phyloP scores from a whole-genome alignment of 2,888 invertebrate species.

The Dyspetes luteomarginatus region DNA sequence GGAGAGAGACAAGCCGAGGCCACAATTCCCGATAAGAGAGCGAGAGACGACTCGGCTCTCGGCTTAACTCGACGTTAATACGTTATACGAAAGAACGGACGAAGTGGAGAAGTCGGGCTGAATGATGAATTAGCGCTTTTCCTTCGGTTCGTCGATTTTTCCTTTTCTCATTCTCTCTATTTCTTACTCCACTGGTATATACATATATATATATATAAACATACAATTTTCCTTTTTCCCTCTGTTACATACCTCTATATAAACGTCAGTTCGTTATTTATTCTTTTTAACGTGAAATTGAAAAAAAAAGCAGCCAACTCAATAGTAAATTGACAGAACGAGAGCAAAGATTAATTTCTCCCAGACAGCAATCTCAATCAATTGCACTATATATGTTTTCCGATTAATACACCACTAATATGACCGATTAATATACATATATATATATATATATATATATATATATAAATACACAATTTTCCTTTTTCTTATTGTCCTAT shows the following conservation, averaged over 20 bases:
- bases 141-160: constrained; percentile 40
- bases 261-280: constrained; percentile 23
- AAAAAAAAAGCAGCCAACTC: constrained; percentile 1
- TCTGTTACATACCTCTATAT: neutral
- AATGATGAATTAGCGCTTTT: constrained; percentile 63
- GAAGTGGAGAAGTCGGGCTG: constrained; percentile 51
- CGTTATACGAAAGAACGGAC: constrained; percentile 36
- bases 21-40: constrained; percentile 44
- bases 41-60: constrained; percentile 34
- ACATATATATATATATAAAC: neutral
- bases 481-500: no score
- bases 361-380: neutral
- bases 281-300: constrained; percentile 3
- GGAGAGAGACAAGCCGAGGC: constrained; percentile 18
- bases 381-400: neutral
- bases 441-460: neutral
- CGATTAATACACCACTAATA: neutral
- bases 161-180: constrained; percentile 10
- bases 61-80: constrained; percentile 55
- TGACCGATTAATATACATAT: no score
- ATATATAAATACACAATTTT: neutral
- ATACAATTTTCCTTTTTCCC: neutral
- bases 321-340: constrained; percentile 5
- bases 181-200: constrained; percentile 1
- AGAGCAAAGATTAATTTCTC: constrained; percentile 40